phyloP scores from a whole-genome alignment of 2,888 invertebrate genomes.

The Drosophila villosipedis region DNA sequence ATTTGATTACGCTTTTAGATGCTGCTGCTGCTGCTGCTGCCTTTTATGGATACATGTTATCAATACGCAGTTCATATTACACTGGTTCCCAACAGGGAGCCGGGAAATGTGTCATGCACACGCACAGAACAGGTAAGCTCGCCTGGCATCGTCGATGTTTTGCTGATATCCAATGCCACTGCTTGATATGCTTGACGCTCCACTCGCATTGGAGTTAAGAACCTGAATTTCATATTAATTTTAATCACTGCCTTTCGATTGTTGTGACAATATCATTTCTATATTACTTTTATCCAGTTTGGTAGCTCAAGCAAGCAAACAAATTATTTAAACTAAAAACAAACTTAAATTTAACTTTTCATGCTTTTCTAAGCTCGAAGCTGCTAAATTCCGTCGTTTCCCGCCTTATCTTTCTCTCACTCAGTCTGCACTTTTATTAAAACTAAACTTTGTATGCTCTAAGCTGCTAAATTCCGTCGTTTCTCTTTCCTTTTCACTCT shows the following conservation, averaged over 20 bases:
- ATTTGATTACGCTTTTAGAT: slow-evolving; percentile 57
- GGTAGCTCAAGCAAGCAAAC: background rate
- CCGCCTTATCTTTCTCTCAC: background rate
- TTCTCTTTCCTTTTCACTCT: background rate
- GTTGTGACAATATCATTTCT: background rate
- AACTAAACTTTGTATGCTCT: background rate
- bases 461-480: background rate
- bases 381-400: background rate
- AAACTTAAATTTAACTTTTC: background rate
- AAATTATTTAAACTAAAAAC: background rate
- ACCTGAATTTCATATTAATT: background rate
- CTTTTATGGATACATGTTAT: background rate
- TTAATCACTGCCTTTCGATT: background rate
- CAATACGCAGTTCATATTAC: background rate
- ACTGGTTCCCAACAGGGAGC: background rate
- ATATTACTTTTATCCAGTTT: background rate
- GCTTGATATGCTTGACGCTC: background rate
- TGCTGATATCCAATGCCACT: background rate
- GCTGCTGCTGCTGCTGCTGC: background rate
- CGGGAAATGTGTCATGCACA: too few species aligned
- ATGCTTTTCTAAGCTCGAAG: background rate
- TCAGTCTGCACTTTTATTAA: background rate
- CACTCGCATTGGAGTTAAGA: background rate
- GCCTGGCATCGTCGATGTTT: background rate
- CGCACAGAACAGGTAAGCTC: slow-evolving; percentile 4